Conservation (phyloP, 2,797 vertebrate genomes). For the Nyctibius grandis region DNA sequence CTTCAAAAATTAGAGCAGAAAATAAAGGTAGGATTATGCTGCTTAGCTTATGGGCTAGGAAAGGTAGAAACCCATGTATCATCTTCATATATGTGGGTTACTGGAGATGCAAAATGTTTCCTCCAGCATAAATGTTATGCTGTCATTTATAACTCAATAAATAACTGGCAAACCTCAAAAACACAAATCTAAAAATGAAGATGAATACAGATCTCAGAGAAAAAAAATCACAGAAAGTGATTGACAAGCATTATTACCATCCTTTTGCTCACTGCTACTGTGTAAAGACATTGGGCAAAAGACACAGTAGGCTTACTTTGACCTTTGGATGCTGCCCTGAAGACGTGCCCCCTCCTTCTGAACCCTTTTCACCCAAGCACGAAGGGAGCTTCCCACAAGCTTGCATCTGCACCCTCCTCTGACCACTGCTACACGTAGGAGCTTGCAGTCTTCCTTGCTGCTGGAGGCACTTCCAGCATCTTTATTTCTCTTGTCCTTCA, state of each 20-base stretch:
- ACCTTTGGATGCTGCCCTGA: not conserved
- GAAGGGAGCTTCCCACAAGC: not conserved
- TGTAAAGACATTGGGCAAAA: not conserved
- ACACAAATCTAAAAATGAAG: not conserved
- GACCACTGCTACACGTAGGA: accelerated
- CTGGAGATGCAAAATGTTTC: not conserved
- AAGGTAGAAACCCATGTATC: not conserved
- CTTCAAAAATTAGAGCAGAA: not conserved
- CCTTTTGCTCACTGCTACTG: not conserved
- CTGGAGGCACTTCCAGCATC: not conserved
- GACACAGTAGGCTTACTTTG: not conserved
- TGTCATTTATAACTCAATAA: not conserved
- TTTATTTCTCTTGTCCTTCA: not conserved
- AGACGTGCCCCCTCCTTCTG: accelerated
- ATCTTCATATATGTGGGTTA: not conserved
- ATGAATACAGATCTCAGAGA: not conserved
- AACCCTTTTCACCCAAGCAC: not conserved
- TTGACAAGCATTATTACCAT: not conserved
- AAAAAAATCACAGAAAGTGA: not conserved
- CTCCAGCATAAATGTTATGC: not conserved
- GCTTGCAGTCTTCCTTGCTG: not conserved
- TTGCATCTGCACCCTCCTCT: not conserved
- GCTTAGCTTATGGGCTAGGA: not conserved
- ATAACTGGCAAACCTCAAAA: not conserved
- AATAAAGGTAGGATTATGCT: not conserved